A percentile compares a stretch with the other conserved stretches of the same genome.
phyloP scores from a whole-genome alignment of 2,888 invertebrate species.

The Ceraclea dissimilis region DNA sequence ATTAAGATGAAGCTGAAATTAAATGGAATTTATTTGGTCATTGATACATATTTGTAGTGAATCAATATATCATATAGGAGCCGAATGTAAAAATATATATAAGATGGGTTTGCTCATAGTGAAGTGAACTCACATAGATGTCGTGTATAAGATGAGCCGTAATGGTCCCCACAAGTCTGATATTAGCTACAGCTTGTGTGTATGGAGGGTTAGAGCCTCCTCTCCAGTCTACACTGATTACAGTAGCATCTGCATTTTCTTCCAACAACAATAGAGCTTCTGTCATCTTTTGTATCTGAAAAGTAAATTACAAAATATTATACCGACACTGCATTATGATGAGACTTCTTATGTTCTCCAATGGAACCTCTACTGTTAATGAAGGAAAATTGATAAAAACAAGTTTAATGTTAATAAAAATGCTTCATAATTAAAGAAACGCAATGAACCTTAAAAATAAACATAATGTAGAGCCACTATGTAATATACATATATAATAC shows the following conservation, averaged over 20 bases:
- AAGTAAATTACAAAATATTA: slow-evolving; percentile 15
- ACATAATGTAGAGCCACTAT: too few species aligned
- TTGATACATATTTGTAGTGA: slow-evolving; percentile 1
- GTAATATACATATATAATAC: too few species aligned
- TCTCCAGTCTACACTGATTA: slow-evolving; percentile 79
- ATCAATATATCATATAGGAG: too few species aligned
- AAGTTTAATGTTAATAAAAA: background rate
- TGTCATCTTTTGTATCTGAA: slow-evolving; percentile 60
- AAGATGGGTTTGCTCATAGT: too few species aligned
- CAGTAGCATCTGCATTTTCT: slow-evolving; percentile 61
- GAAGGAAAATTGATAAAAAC: background rate
- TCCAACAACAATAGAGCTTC: slow-evolving; percentile 58
- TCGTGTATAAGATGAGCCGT: slow-evolving; percentile 62
- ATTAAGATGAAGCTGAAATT: slow-evolving; percentile 46
- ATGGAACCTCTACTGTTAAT: too few species aligned
- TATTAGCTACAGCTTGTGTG: slow-evolving; percentile 87
- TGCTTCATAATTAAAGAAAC: too few species aligned
- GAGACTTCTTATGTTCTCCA: too few species aligned
- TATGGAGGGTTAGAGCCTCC: slow-evolving; percentile 83
- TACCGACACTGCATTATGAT: too few species aligned
- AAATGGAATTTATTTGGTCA: background rate
- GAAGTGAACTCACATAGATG: slow-evolving; percentile 40
- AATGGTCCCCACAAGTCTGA: slow-evolving; percentile 76
- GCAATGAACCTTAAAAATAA: too few species aligned
- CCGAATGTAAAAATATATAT: too few species aligned